Conservation (phyloP, 2,888 invertebrate genomes). For the Pachymerium ferrugineum region DNA sequence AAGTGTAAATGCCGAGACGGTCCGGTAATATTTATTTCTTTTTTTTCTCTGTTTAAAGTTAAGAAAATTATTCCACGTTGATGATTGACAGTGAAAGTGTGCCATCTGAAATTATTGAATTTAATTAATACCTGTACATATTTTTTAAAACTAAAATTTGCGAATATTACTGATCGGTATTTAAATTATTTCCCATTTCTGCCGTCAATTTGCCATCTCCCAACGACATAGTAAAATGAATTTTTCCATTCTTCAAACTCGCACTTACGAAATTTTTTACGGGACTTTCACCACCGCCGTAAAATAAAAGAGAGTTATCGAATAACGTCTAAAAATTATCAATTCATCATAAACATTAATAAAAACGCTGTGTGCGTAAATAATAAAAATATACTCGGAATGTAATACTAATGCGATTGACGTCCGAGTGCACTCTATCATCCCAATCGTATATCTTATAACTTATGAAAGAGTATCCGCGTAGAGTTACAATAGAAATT, state of each 20-base stretch:
- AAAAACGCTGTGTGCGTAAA: too few species aligned
- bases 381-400: slow-evolving; percentile 65
- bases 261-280: slow-evolving; percentile 86
- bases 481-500: slow-evolving; percentile 75
- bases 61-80: slow-evolving; percentile 66
- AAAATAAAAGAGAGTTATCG: slow-evolving; percentile 85
- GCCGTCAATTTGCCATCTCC: slow-evolving; percentile 62
- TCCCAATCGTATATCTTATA: slow-evolving; percentile 90
- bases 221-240: slow-evolving; percentile 80
- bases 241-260: slow-evolving; percentile 67
- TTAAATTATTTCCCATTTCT: slow-evolving; percentile 41
- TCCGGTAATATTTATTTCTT: slow-evolving; percentile 39
- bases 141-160: not conserved
- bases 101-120: slow-evolving; percentile 57
- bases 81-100: slow-evolving; percentile 80
- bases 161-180: slow-evolving; percentile 44
- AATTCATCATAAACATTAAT: not conserved
- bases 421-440: slow-evolving; percentile 79
- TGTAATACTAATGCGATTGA: slow-evolving; percentile 77
- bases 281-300: slow-evolving; percentile 79
- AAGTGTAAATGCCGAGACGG: slow-evolving; percentile 52
- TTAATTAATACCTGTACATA: not conserved
- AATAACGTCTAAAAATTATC: slow-evolving; percentile 65
- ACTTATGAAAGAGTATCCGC: slow-evolving; percentile 86
- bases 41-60: slow-evolving; percentile 65